These are phyloP conservation scores for Pectinophora gossypiella DNA, from an alignment of 1,140 invertebrate genomes.

Conservation along the genomic window DNA sequence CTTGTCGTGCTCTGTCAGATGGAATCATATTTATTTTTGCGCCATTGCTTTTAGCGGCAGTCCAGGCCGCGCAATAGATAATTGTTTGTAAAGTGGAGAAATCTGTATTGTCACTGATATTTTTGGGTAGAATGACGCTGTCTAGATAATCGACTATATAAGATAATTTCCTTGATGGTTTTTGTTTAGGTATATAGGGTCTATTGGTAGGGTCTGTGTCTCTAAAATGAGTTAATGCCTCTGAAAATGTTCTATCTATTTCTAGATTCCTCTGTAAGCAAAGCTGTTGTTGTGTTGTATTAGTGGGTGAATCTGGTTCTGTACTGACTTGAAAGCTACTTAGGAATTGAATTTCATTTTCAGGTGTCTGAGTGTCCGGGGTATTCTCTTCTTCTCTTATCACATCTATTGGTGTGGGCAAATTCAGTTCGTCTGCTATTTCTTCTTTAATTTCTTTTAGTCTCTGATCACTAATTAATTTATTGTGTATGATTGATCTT, in stretches of 20 bases:
- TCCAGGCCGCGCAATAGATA: conserved; percentile 17
- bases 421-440: neutral
- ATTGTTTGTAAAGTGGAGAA: conserved; percentile 13
- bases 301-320: too few species aligned
- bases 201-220: conserved; percentile 10
- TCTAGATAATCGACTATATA: conserved; percentile 15
- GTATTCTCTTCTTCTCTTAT: neutral
- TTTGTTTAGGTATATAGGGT: conserved; percentile 24
- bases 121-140: conserved; percentile 9
- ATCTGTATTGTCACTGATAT: conserved; percentile 8
- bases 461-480: neutral
- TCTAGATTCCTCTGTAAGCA: neutral
- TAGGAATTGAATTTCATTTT: neutral
- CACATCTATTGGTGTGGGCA: neutral
- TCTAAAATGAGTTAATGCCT: neutral
- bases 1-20: neutral
- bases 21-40: neutral
- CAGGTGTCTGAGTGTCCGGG: neutral
- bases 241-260: neutral
- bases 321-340: neutral
- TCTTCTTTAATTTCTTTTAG: neutral
- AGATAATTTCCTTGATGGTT: conserved; percentile 16
- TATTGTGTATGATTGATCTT: conserved; percentile 2
- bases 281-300: neutral
- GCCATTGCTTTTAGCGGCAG: conserved; percentile 16